Percentiles rank a stretch among this genome's conserved stretches.
phyloP scores from a whole-genome alignment of 2,888 invertebrate genomes.

The Morinoia aosen region DNA sequence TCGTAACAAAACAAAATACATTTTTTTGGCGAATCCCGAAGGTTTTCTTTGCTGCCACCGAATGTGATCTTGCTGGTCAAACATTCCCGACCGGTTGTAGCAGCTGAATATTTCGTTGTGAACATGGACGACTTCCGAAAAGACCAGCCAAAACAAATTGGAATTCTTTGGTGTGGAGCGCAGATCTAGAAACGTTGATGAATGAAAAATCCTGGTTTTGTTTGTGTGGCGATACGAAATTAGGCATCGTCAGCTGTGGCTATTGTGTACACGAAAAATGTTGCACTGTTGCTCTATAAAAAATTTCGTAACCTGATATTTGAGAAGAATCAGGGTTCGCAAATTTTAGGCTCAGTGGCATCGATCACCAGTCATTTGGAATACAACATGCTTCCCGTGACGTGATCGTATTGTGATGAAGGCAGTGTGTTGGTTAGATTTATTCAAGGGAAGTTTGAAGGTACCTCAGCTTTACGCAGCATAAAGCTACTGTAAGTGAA shows the following conservation, averaged over 20 bases:
- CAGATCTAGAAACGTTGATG: not conserved
- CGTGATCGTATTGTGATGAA: no score
- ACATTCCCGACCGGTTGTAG: not conserved
- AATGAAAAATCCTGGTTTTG: not conserved
- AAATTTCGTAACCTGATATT: not conserved
- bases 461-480: no score
- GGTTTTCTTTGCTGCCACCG: not conserved
- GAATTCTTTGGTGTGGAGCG: not conserved
- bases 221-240: not conserved
- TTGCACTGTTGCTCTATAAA: not conserved
- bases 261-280: not conserved
- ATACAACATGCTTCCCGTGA: not conserved
- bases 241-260: not conserved
- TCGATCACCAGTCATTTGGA: not conserved
- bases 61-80: not conserved
- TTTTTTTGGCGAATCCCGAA: not conserved
- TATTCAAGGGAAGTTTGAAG: no score
- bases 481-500: no score
- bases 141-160: slow-evolving; percentile 6
- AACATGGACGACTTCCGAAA: not conserved
- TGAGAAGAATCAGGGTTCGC: not conserved
- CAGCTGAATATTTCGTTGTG: not conserved
- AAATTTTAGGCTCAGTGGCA: not conserved
- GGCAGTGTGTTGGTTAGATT: no score
- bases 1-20: not conserved